A percentile compares a stretch with the other conserved stretches of the same genome.
These are phyloP conservation scores for Dolichoris vasculosae DNA, from an alignment of 1,140 invertebrate species.

Conservation along the genomic window DNA sequence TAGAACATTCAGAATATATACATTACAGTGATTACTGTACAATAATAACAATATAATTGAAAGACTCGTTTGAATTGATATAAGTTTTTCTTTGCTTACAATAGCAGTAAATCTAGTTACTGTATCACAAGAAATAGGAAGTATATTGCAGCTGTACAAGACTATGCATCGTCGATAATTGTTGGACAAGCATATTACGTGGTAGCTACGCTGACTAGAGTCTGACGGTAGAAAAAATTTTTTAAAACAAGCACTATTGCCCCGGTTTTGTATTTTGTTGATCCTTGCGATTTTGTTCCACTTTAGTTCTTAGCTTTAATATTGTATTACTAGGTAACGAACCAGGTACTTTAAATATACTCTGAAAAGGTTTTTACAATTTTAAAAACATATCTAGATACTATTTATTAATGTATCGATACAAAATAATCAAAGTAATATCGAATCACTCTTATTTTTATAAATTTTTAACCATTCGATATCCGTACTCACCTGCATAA, in stretches of 20 bases:
- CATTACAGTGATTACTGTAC: slow-evolving; percentile 38
- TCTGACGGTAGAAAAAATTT: slow-evolving; percentile 50
- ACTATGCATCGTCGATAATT: slow-evolving; percentile 56
- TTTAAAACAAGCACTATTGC: slow-evolving; percentile 65
- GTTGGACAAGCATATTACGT: slow-evolving; percentile 61
- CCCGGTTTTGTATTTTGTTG: slow-evolving; percentile 63
- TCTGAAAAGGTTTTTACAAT: slow-evolving; percentile 74
- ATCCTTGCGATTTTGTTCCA: slow-evolving; percentile 75
- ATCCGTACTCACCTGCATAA: slow-evolving; percentile 82
- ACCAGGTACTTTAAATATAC: slow-evolving; percentile 86
- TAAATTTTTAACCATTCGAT: slow-evolving; percentile 6
- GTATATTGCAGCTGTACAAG: slow-evolving; percentile 37
- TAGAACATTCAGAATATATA: slow-evolving; percentile 37
- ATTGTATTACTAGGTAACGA: slow-evolving; percentile 81
- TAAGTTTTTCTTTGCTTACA: slow-evolving; percentile 26
- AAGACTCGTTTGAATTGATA: slow-evolving; percentile 26
- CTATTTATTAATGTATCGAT: neutral
- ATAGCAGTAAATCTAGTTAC: slow-evolving; percentile 34
- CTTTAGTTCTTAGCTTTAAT: slow-evolving; percentile 77
- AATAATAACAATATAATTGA: slow-evolving; percentile 45
- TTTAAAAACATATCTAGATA: neutral
- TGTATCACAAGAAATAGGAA: slow-evolving; percentile 51
- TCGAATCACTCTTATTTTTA: neutral
- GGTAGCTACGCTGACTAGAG: slow-evolving; percentile 68
- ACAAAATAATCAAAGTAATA: slow-evolving; percentile 14